Evolutionary conservation across 2,888 invertebrate species (phyloP).

Genomic region (Athalia cordata): DNA sequence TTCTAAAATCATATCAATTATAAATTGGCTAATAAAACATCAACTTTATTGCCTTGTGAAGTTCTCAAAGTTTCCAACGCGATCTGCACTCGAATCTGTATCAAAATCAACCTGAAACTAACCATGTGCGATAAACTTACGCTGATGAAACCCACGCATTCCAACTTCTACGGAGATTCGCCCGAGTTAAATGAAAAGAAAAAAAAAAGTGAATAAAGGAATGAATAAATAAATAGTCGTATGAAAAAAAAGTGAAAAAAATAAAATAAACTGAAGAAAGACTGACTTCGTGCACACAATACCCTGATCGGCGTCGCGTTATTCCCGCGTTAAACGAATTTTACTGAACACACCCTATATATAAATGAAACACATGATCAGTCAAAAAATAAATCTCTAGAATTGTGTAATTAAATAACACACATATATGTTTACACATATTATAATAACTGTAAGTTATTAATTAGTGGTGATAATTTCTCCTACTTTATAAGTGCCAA

Average conservation of each 20-base stretch:
- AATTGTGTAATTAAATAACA: neutral
- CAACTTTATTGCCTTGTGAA: too few relatives aligned
- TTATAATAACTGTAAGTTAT: constrained; percentile 24
- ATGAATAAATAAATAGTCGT: neutral
- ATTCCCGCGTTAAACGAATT: neutral
- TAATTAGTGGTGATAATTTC: constrained; percentile 32
- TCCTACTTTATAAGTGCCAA: constrained; percentile 43
- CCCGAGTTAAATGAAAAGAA: neutral
- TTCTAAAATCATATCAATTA: too few relatives aligned
- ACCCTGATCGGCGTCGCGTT: neutral
- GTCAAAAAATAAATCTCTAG: neutral
- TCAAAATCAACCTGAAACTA: neutral
- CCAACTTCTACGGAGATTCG: neutral
- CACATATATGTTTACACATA: neutral
- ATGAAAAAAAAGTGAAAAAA: neutral
- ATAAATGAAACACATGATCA: too few relatives aligned
- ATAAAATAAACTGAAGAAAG: neutral
- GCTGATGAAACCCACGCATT: neutral
- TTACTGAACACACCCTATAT: too few relatives aligned
- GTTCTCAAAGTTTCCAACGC: too few relatives aligned
- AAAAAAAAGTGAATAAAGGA: neutral
- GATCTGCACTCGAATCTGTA: too few relatives aligned
- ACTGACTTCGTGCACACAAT: neutral
- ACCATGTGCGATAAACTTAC: neutral
- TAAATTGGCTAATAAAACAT: too few relatives aligned